phyloP scores from a whole-genome alignment of 2,113 vertebrate genomes.

The Chelonoidis abingdonii region DNA sequence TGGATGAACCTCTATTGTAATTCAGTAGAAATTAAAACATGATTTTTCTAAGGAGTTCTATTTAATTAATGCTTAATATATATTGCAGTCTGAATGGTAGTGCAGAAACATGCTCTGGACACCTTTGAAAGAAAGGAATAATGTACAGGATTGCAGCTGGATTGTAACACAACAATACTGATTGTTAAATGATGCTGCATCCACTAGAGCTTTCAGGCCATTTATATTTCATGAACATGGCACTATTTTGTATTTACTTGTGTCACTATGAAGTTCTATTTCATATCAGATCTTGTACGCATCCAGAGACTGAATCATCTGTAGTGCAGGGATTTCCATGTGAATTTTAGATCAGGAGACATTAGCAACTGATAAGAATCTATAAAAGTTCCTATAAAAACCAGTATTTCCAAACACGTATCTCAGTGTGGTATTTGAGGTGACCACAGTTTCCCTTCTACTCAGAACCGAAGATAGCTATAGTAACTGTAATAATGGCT shows the following conservation, averaged over 20 bases:
- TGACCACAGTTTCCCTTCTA: not conserved
- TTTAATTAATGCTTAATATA: conserved; percentile 17
- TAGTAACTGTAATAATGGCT: no score
- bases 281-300: not conserved
- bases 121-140: conserved; percentile 46
- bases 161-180: conserved; percentile 3
- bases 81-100: conserved; percentile 49
- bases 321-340: not conserved
- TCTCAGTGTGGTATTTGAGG: not conserved
- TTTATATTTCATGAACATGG: not conserved
- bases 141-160: not conserved
- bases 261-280: not conserved
- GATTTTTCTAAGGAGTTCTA: conserved; percentile 21
- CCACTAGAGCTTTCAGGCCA: not conserved
- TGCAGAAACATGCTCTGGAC: conserved; percentile 46
- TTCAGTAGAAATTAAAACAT: conserved; percentile 60
- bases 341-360: not conserved
- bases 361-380: not conserved
- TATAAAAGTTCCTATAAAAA: not conserved
- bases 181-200: not conserved
- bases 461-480: not conserved
- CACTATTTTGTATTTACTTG: not conserved
- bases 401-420: not conserved
- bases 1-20: conserved; percentile 43
- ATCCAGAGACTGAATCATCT: not conserved